A percentile compares a stretch with the other conserved stretches of the same genome.
These are phyloP conservation scores for Trachurus trachurus DNA, from an alignment of 2,797 vertebrate species.

Conservation along the genomic window DNA sequence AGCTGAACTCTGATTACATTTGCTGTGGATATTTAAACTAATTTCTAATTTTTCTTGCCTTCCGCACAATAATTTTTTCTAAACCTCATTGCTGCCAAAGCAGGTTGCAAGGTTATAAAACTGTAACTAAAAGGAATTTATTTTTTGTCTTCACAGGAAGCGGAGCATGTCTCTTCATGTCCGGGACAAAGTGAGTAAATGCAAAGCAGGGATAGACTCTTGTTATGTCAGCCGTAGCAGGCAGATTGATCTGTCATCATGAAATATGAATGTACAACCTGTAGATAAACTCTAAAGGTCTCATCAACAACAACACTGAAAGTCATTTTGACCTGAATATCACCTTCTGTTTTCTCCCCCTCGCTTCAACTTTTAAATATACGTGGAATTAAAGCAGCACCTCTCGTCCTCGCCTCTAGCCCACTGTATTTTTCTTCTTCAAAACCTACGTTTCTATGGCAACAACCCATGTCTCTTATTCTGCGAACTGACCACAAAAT, in stretches of 20 bases:
- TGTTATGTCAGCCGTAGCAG: neutral
- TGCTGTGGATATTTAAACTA: no score
- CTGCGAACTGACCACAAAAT: conserved; percentile 33
- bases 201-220: neutral
- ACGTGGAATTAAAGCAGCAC: no score
- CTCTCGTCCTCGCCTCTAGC: no score
- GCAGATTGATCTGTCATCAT: neutral
- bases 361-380: neutral
- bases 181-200: conserved; percentile 91
- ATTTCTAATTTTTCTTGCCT: neutral
- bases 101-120: neutral
- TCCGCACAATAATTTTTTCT: neutral
- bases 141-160: conserved; percentile 84
- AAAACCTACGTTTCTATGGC: conserved; percentile 1
- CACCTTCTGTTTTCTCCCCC: neutral
- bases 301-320: neutral
- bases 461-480: neutral
- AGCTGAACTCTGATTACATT: no score
- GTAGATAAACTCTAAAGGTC: neutral
- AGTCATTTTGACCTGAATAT: neutral
- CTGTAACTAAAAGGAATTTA: neutral
- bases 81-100: neutral
- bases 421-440: neutral
- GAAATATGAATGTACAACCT: neutral
- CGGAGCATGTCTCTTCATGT: conserved; percentile 82